phyloP scores from a whole-genome alignment of 2,888 invertebrate species.

The Odontomyia ornata region DNA sequence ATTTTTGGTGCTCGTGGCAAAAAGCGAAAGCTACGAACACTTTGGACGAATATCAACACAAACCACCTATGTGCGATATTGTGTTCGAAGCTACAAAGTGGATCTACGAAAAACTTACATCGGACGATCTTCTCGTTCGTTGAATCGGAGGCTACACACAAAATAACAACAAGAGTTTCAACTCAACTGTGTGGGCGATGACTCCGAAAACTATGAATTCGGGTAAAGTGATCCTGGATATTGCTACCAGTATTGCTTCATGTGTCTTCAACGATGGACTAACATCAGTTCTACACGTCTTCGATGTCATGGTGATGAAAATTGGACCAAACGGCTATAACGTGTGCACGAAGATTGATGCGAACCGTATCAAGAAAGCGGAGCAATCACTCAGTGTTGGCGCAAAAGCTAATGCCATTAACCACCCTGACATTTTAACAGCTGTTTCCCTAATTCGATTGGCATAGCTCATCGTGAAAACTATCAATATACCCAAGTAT shows the following conservation, averaged over 20 bases:
- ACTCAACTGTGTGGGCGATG: slow-evolving; percentile 11
- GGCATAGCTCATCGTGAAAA: too few species aligned
- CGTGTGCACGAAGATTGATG: slow-evolving; percentile 38
- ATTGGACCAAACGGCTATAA: not conserved
- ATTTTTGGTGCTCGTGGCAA: slow-evolving; percentile 5
- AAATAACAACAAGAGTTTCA: not conserved
- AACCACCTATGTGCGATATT: too few species aligned
- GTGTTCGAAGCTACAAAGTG: not conserved
- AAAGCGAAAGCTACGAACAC: not conserved
- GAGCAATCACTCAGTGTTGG: not conserved
- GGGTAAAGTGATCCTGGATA: slow-evolving; percentile 22
- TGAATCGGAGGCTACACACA: not conserved
- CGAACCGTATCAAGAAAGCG: not conserved
- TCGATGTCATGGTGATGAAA: slow-evolving; percentile 7
- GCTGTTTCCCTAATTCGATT: too few species aligned
- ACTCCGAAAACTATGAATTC: slow-evolving; percentile 20
- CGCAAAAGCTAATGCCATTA: too few species aligned
- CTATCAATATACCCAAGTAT: too few species aligned
- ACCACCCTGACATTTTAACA: too few species aligned
- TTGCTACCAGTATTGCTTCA: slow-evolving; percentile 34
- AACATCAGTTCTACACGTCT: slow-evolving; percentile 36
- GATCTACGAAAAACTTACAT: slow-evolving; percentile 9
- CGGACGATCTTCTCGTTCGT: not conserved
- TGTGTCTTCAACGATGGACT: slow-evolving; percentile 45
- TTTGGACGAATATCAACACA: slow-evolving; percentile 5